Base-by-base conservation (phyloP, 2,888 invertebrate species). In the Ecliptopera silaceata region DNA sequence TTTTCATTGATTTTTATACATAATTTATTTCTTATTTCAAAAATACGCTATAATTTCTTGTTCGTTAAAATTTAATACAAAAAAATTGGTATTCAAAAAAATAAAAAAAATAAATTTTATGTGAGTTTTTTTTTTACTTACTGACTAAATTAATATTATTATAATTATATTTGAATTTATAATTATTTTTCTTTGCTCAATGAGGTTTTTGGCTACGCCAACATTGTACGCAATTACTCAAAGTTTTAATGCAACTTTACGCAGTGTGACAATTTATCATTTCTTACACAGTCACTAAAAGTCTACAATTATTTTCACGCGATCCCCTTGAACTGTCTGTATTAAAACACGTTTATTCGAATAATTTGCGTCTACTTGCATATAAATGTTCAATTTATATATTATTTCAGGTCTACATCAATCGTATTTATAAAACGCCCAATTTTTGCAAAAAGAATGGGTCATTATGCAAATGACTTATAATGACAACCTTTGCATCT, bases 391-490 rank as follows among this genome's bases (percentile, higher is more conserved):
- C 70, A 72, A 64, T 59, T 71, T 71, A 62, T 66, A 65, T 71
- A 69, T 67, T 69, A 59, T 69, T 63, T 48, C 49, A 43, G 70
- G 59, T 48, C 61, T 56, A 51, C 56, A 72, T 73, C 71, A 64
- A 74, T 73, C 69, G 74, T 67, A 68, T 72, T 65, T 65, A 57
- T 58, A 58, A 64, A 65, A 70, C 72, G 69, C 75, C 73, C 72
- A 75, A 68, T 65, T 70, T 72, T 61, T 69, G 56, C 65, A 71
- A 58, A 71, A 77, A 79, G 72, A 80, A 79, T 79, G 70, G 74
- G 56, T 70, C 74, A 82, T 83, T 83, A 80, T 79, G 78, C 68
- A 75, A 79, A 82, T 81, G 59, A 71, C 52, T 56, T 52, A 64
- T 80, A 82, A 81, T 77, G 72, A 78, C 71, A 73, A 69, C 64